Conservation (phyloP, 2,797 vertebrate genomes). For the Gambusia yucatana region DNA sequence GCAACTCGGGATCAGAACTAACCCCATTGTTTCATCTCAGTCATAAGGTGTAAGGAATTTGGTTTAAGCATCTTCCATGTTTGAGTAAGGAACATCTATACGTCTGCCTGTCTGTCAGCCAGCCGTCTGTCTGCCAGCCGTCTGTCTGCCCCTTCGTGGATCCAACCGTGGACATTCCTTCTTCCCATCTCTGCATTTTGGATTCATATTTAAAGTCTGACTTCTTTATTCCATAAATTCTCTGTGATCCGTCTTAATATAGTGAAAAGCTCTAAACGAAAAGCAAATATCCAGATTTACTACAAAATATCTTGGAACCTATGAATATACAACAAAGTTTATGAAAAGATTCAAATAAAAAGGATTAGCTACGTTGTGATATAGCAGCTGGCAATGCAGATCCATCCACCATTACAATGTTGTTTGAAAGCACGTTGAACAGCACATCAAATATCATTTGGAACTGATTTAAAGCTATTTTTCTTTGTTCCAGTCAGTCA, state of each 20-base stretch:
- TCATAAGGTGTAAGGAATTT: neutral
- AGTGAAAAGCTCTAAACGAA: neutral
- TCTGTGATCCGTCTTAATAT: neutral
- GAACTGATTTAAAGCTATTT: neutral
- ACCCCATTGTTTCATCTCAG: neutral
- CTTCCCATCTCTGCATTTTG: neutral
- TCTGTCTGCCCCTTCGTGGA: neutral
- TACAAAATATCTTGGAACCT: neutral
- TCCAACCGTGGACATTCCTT: neutral
- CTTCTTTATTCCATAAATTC: neutral
- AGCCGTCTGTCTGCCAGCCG: neutral
- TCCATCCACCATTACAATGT: neutral
- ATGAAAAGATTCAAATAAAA: neutral
- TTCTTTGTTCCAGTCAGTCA: neutral
- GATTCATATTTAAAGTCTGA: neutral
- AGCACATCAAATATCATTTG: neutral
- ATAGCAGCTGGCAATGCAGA: neutral
- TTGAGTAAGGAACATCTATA: neutral
- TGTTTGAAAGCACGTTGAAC: neutral
- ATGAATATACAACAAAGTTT: rapidly evolving
- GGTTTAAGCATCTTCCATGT: neutral
- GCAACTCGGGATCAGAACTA: neutral
- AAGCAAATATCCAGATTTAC: neutral
- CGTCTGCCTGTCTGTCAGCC: neutral
- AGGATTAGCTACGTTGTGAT: neutral